Evolutionary conservation across 2,797 vertebrate genomes (phyloP).

Genomic region (Neosilurus hyrtlii): DNA sequence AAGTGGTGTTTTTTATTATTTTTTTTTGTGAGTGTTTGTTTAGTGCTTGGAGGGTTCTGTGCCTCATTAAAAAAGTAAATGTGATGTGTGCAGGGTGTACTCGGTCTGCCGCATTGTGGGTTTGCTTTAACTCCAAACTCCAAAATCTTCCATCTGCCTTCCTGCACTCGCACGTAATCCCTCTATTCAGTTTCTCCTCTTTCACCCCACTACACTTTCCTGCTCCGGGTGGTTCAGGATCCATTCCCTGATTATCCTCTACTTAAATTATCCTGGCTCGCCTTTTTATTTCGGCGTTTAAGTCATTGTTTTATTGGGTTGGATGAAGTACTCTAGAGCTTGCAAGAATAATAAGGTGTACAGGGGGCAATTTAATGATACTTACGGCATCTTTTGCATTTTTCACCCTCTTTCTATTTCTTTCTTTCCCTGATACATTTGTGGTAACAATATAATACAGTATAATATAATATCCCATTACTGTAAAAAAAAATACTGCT

Average conservation of each 20-base stretch:
- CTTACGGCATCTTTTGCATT: not conserved
- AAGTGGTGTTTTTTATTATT: too few species aligned
- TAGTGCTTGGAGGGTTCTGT: too few species aligned
- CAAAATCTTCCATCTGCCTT: constrained; percentile 56
- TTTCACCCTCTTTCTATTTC: not conserved
- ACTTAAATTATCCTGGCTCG: constrained; percentile 10
- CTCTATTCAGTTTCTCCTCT: constrained; percentile 47
- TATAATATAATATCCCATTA: constrained; percentile 1
- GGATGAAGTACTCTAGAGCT: not conserved
- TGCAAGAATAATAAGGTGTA: not conserved
- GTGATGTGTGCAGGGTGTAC: constrained; percentile 21
- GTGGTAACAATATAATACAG: not conserved
- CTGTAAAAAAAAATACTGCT: constrained; percentile 1
- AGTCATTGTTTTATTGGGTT: not conserved
- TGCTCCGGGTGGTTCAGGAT: constrained; percentile 7
- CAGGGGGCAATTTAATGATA: not conserved
- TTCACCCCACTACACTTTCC: constrained; percentile 1
- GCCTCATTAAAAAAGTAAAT: constrained; percentile 28
- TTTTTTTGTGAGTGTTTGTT: not conserved
- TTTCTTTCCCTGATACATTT: not conserved
- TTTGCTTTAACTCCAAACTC: constrained; percentile 38
- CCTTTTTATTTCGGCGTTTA: not conserved
- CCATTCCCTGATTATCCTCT: not conserved
- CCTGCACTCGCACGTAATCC: constrained; percentile 62
- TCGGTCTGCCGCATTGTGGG: constrained; percentile 33